Evolutionary conservation across 2,888 invertebrate species (phyloP).

Genomic region (Eretmocerus hayati): DNA sequence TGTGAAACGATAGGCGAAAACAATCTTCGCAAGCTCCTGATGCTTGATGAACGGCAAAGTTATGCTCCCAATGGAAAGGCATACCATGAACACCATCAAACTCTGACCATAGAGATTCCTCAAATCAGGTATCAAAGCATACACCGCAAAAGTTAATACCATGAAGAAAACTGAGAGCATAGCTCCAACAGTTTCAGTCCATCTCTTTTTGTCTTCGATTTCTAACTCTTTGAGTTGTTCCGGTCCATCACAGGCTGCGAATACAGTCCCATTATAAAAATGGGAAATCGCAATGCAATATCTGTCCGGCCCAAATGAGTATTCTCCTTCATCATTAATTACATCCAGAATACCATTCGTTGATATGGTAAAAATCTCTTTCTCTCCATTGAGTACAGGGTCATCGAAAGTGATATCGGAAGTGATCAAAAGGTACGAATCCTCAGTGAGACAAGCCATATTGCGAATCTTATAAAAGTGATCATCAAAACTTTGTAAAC

Average conservation of each 20-base stretch:
- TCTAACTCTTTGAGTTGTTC: neutral
- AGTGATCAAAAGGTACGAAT: neutral
- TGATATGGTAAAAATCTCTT: too few species aligned
- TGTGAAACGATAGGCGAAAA: too few species aligned
- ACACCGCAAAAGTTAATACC: conserved; percentile 34
- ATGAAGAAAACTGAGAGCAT: conserved; percentile 31
- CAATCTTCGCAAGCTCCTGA: neutral
- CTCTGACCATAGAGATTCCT: conserved; percentile 38
- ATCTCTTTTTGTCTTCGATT: neutral
- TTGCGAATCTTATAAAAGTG: conserved; percentile 4
- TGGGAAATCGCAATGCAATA: neutral
- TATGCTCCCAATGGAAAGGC: conserved; percentile 31
- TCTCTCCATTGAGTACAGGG: too few species aligned
- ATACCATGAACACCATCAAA: conserved; percentile 32
- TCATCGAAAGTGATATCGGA: too few species aligned
- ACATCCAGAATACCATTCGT: too few species aligned
- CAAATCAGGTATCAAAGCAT: conserved; percentile 33
- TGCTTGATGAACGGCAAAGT: conserved; percentile 30
- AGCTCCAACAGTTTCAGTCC: neutral
- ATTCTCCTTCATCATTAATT: neutral
- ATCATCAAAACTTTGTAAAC: neutral
- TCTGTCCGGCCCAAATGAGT: neutral
- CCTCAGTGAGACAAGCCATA: neutral
- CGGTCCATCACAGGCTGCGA: neutral
- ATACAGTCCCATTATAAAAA: neutral